phyloP scores from a whole-genome alignment of 2,113 vertebrate genomes.

The Tachysurus vachellii region DNA sequence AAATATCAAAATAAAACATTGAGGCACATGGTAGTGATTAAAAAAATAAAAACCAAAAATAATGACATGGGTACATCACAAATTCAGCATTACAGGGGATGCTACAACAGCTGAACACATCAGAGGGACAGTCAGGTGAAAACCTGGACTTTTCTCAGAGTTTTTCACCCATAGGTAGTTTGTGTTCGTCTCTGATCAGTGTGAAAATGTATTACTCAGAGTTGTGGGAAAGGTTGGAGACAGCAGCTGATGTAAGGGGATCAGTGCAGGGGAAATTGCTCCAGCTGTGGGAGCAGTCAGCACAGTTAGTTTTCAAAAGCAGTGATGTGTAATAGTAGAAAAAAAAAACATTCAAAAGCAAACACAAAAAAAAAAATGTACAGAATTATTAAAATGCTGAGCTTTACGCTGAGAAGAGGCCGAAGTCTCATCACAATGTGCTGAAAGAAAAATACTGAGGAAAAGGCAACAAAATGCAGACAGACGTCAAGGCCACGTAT shows the following conservation, averaged over 20 bases:
- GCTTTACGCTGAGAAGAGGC: constrained; percentile 26
- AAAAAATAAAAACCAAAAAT: constrained; percentile 26
- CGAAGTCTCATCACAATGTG: not conserved
- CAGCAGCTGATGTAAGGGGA: constrained; percentile 65
- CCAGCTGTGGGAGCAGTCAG: constrained; percentile 25
- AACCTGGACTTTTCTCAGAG: constrained; percentile 31
- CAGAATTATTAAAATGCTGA: constrained; percentile 20
- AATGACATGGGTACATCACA: constrained; percentile 43
- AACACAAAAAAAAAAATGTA: not conserved
- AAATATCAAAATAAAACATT: constrained; percentile 38
- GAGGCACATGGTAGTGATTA: constrained; percentile 52
- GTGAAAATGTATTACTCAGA: constrained; percentile 39
- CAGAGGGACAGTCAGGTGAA: constrained; percentile 32
- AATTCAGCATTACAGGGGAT: constrained; percentile 43
- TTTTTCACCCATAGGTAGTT: constrained; percentile 52
- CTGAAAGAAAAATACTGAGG: constrained; percentile 24
- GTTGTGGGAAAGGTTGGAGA: constrained; percentile 51
- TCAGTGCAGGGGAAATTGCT: constrained; percentile 48
- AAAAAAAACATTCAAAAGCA: not conserved
- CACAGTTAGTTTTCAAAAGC: constrained; percentile 46
- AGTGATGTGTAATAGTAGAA: constrained; percentile 37
- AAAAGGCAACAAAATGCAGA: constrained; percentile 49
- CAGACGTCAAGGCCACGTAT: constrained; percentile 52
- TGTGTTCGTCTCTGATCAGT: constrained; percentile 34
- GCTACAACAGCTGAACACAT: constrained; percentile 32